Base-by-base conservation (phyloP, 53 echinoderm and acorn worm genomes). In the Henricia sp. region DNA sequence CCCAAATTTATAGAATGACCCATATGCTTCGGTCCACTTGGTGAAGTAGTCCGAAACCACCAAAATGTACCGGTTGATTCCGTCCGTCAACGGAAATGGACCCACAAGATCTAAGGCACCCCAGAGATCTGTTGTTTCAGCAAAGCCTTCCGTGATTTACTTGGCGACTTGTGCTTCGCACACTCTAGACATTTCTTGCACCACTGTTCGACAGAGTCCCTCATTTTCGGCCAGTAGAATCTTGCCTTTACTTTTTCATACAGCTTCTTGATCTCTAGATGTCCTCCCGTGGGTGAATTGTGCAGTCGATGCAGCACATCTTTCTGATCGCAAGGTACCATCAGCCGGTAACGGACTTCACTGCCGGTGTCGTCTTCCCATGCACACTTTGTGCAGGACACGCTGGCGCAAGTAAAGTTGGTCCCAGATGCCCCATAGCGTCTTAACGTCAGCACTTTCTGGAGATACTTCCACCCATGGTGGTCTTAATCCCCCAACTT, bases 21-120 rank as follows among this genome's bases (percentile, higher is more conserved):
- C n/a, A n/a, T n/a, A n/a, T 0, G 77, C 84, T 44, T 89, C 84
- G 21, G 84, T 76, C 89, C 89, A 89, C 71, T 89, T 89, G 14
- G 77, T 76, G 34, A 89, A 89, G 50, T 84, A 89, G 62, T 89
- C 89, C 3, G 76, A 67, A 11, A 89, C 40, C 6, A 77, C 77
- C 19, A 89, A 3, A n/a, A 76, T 66, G 51, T 83, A 84, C 24
- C 41, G 64, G 35, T 89, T 89, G 6, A 74, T 75, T 8, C 10
- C 30, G 16, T 11, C 40, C 2, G 74, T 71, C 38, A 27, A 50
- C n/a, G 84, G 84, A 6, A 89, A 52, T 42, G 89, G 84, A 12
- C 84, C 63, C 12, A 68, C 48, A 16, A 89, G 67, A 34, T 89
- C 84, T 11, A 89, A 19, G 84, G 74, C 6, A 74, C 62, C 4